Conservation (phyloP, 2,113 vertebrate genomes). For the Eolophus roseicapilla region DNA sequence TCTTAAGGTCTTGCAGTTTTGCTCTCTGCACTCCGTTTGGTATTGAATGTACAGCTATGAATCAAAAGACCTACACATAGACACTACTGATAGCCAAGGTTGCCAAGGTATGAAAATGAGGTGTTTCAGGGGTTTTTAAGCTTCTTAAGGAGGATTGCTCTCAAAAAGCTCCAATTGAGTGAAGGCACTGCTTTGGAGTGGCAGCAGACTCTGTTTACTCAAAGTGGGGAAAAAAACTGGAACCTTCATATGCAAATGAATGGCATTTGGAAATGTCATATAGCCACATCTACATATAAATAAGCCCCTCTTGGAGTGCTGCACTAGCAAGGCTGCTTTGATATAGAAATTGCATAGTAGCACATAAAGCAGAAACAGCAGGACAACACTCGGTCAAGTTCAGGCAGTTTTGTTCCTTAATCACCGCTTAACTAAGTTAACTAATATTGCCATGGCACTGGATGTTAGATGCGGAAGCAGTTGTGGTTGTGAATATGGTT, state of each 20-base stretch:
- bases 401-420: constrained; percentile 5
- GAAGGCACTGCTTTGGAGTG: constrained; percentile 55
- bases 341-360: constrained; percentile 41
- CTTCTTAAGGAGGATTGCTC: constrained; percentile 18
- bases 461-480: fast-evolving
- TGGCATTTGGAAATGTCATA: constrained; percentile 87
- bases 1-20: constrained; percentile 15
- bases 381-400: background rate
- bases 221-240: constrained; percentile 10
- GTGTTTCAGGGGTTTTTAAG: background rate
- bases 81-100: background rate
- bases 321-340: constrained; percentile 58
- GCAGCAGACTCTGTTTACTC: constrained; percentile 70
- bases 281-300: constrained; percentile 81
- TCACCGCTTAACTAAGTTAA: background rate
- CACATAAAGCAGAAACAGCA: constrained; percentile 43
- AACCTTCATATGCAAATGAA: constrained; percentile 81
- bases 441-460: background rate
- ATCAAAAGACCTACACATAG: background rate
- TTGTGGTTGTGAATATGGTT: background rate
- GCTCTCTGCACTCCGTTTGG: background rate
- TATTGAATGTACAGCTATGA: constrained; percentile 12
- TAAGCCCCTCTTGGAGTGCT: constrained; percentile 68
- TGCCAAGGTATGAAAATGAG: background rate
- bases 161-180: constrained; percentile 32